phyloP scores from a whole-genome alignment of 2,113 vertebrate genomes.

The Hippocampus zosterae region DNA sequence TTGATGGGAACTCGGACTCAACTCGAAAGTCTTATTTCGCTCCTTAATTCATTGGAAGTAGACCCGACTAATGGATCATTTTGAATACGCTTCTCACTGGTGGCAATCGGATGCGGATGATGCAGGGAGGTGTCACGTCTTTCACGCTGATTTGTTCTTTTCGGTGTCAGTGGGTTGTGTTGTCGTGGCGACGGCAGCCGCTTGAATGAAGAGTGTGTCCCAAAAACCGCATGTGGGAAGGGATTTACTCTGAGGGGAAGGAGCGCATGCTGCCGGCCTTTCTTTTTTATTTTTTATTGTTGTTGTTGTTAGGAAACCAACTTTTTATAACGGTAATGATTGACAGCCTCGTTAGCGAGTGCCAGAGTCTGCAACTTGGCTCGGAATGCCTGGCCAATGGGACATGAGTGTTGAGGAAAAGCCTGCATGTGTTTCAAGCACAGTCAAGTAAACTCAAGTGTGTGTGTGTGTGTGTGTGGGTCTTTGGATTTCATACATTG shows the following conservation, averaged over 20 bases:
- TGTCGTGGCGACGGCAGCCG: slow-evolving; percentile 53
- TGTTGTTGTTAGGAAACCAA: neutral
- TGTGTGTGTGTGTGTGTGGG: neutral
- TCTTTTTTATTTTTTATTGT: neutral
- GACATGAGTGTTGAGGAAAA: neutral
- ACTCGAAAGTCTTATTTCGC: slow-evolving; percentile 37
- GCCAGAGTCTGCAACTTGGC: too few species aligned
- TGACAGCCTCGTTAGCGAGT: neutral
- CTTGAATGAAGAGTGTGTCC: slow-evolving; percentile 96
- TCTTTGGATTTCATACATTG: neutral
- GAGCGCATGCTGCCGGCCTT: slow-evolving; percentile 54
- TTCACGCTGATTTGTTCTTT: slow-evolving; percentile 71
- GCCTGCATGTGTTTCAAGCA: slow-evolving; percentile 1
- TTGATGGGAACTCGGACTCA: slow-evolving; percentile 37
- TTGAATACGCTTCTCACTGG: too few species aligned
- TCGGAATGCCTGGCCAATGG: neutral
- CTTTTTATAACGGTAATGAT: neutral
- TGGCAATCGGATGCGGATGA: neutral
- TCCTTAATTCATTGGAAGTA: neutral
- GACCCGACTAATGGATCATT: neutral
- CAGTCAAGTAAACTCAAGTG: slow-evolving; percentile 1
- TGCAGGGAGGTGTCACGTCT: slow-evolving; percentile 75
- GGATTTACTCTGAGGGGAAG: slow-evolving; percentile 87
- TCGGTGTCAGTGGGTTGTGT: slow-evolving; percentile 25
- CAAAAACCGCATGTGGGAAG: slow-evolving; percentile 82